phyloP scores from a whole-genome alignment of 2,797 vertebrate genomes.

The Synanceia verrucosa region DNA sequence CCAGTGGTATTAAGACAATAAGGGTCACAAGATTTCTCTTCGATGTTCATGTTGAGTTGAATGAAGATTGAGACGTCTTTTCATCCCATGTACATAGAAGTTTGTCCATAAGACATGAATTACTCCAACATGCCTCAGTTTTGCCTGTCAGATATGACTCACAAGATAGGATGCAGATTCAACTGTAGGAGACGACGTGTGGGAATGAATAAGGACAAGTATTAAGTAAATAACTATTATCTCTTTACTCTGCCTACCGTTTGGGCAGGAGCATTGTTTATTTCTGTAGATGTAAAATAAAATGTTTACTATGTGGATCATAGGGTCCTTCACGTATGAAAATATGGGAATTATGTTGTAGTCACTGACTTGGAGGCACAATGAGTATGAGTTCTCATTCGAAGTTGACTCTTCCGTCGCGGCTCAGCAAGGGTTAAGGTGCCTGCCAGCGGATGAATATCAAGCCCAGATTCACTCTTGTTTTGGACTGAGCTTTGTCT shows the following conservation, averaged over 20 bases:
- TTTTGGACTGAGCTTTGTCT: neutral
- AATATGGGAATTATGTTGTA: conserved; percentile 4
- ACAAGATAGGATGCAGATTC: neutral
- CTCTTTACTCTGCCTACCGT: neutral
- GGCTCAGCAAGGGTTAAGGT: neutral
- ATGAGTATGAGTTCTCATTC: neutral
- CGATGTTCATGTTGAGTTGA: conserved; percentile 5
- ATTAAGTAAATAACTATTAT: neutral
- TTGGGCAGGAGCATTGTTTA: neutral
- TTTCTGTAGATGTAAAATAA: neutral
- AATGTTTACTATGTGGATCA: neutral
- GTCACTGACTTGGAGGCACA: conserved; percentile 5
- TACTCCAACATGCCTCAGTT: neutral
- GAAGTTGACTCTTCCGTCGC: neutral
- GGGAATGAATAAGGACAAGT: neutral
- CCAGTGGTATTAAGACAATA: neutral
- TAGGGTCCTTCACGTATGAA: neutral
- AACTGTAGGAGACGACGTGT: neutral
- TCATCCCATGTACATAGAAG: neutral
- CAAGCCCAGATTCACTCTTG: neutral
- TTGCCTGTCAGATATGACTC: neutral
- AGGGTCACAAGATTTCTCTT: neutral
- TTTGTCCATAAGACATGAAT: neutral
- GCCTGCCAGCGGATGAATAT: neutral
- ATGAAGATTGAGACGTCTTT: conserved; percentile 4